Evolutionary conservation across 2,888 invertebrate genomes (phyloP).

Genomic region (Diaphora mendica): DNA sequence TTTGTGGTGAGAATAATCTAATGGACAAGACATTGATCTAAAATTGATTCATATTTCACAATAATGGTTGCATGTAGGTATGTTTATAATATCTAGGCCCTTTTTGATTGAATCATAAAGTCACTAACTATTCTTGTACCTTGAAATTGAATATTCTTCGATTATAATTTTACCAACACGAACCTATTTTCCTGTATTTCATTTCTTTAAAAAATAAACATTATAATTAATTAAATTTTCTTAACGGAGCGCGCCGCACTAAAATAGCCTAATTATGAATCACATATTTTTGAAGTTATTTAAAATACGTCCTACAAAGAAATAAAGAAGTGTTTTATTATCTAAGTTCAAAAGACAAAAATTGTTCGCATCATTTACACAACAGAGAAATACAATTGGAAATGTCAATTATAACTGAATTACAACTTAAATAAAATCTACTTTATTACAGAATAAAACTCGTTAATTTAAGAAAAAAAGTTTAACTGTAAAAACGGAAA

Average conservation of each 20-base stretch:
- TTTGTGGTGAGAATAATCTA: neutral
- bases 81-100: neutral
- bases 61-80: neutral
- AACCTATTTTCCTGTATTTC: neutral
- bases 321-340: conserved; percentile 1
- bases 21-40: neutral
- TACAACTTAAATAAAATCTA: conserved; percentile 8
- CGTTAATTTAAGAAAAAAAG: conserved; percentile 10
- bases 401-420: conserved; percentile 15
- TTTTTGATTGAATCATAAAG: neutral
- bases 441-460: conserved; percentile 7
- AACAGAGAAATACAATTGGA: conserved; percentile 5
- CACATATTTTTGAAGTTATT: neutral
- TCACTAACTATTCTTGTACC: neutral
- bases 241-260: neutral
- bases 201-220: neutral
- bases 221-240: neutral
- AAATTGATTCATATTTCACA: neutral
- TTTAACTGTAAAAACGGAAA: conserved; percentile 5
- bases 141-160: neutral
- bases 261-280: neutral
- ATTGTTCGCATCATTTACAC: conserved; percentile 1
- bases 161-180: neutral
- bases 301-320: conserved; percentile 11
- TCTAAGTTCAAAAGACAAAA: conserved; percentile 20